Evolutionary conservation across 2,888 invertebrate genomes (phyloP).

Genomic region (Plutella xylostella): DNA sequence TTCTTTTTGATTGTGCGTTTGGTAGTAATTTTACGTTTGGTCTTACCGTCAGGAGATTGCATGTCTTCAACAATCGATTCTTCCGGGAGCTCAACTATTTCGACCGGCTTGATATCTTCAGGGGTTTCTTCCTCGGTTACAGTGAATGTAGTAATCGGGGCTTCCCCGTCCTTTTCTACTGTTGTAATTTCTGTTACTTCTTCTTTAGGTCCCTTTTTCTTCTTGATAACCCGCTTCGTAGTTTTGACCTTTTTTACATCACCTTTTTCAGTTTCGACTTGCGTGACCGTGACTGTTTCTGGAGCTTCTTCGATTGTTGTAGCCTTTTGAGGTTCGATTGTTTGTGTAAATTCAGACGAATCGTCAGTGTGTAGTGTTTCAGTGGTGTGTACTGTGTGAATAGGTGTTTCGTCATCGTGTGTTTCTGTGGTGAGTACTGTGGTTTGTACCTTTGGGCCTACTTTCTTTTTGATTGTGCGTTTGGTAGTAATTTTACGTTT

Average conservation of each 20-base stretch:
- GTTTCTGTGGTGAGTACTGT: slow-evolving; percentile 57
- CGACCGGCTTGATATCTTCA: slow-evolving; percentile 15
- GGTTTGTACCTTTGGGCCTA: slow-evolving; percentile 16
- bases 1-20: slow-evolving; percentile 29
- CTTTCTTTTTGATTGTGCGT: slow-evolving; percentile 15
- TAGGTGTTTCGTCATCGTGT: slow-evolving; percentile 34
- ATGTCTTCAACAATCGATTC: slow-evolving; percentile 23
- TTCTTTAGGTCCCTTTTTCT: slow-evolving; percentile 29
- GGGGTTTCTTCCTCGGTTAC: slow-evolving; percentile 13
- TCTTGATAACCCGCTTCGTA: slow-evolving; percentile 23
- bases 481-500: slow-evolving; percentile 12
- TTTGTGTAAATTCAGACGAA: slow-evolving; percentile 16
- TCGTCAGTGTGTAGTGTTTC: slow-evolving; percentile 23
- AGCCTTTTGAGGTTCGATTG: slow-evolving; percentile 26
- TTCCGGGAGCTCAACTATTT: slow-evolving; percentile 28
- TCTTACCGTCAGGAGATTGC: slow-evolving; percentile 27
- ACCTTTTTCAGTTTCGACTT: slow-evolving; percentile 45
- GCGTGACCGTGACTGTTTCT: slow-evolving; percentile 33
- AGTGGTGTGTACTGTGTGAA: slow-evolving; percentile 27
- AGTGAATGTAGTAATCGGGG: slow-evolving; percentile 15
- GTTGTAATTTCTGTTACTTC: slow-evolving; percentile 31
- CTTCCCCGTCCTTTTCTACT: slow-evolving; percentile 27
- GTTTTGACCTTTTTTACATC: slow-evolving; percentile 23
- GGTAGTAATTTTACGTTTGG: slow-evolving; percentile 23
- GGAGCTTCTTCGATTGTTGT: slow-evolving; percentile 16